phyloP scores from a whole-genome alignment of 2,797 vertebrate species.

The Tympanoctomys barrerae region DNA sequence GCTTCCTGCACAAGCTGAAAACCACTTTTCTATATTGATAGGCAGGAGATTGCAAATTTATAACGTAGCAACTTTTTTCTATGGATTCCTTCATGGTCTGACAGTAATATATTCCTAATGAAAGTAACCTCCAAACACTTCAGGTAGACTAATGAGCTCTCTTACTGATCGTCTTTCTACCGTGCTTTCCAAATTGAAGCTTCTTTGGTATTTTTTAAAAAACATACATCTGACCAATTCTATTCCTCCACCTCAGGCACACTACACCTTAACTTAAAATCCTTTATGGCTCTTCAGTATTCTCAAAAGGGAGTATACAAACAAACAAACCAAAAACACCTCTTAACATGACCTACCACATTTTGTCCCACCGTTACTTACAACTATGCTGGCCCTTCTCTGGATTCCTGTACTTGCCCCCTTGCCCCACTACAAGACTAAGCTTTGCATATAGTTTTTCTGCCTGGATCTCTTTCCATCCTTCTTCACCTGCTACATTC shows the following conservation, averaged over 20 bases:
- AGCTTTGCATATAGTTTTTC: background rate
- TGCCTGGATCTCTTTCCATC: background rate
- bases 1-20: background rate
- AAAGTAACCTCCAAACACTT: background rate
- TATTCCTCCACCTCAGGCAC: background rate
- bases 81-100: background rate
- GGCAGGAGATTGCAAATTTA: constrained; percentile 29
- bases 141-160: background rate
- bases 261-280: constrained; percentile 12
- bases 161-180: background rate
- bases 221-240: background rate
- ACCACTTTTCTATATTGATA: background rate
- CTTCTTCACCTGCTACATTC: background rate
- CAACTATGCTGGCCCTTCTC: background rate
- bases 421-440: background rate
- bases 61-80: background rate
- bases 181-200: background rate
- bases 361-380: background rate
- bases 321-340: background rate
- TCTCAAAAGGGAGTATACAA: constrained; percentile 19
- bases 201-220: background rate
- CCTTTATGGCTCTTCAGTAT: background rate
- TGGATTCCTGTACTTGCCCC: background rate
- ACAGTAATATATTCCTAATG: background rate
- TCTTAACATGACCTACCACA: background rate